A percentile compares a stretch with the other conserved stretches of the same genome.
These are phyloP conservation scores for Mycetomoellerius zeteki DNA, from an alignment of 1,140 invertebrate genomes.

Conservation along the genomic window DNA sequence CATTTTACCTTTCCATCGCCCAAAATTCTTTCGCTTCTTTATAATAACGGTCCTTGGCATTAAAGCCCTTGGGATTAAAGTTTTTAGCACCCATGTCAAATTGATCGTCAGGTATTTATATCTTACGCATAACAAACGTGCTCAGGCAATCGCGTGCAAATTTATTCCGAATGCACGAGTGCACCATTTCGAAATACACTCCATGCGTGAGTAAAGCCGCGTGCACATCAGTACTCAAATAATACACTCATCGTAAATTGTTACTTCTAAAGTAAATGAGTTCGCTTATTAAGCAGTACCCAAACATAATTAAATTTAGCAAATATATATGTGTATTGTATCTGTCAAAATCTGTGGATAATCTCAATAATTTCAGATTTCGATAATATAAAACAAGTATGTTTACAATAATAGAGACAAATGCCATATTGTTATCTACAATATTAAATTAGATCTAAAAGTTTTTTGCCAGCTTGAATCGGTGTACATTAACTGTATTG, in stretches of 20 bases:
- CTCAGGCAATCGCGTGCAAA: slow-evolving; percentile 73
- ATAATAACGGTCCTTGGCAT: neutral
- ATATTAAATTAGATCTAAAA: neutral
- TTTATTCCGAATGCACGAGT: slow-evolving; percentile 73
- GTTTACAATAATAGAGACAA: neutral
- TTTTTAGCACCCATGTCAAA: slow-evolving; percentile 22
- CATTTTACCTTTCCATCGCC: neutral
- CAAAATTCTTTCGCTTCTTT: slow-evolving; percentile 18
- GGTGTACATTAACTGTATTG: neutral
- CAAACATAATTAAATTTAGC: slow-evolving; percentile 15
- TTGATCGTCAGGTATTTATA: slow-evolving; percentile 24
- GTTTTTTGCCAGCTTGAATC: neutral
- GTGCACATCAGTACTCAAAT: slow-evolving; percentile 25
- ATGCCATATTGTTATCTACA: neutral
- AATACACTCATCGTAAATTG: neutral
- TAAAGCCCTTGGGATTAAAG: neutral
- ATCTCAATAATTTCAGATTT: neutral
- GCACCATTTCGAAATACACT: slow-evolving; percentile 32
- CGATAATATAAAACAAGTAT: neutral
- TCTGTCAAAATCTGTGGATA: neutral
- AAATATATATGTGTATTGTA: neutral
- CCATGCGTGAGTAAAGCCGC: neutral
- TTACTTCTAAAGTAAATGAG: neutral
- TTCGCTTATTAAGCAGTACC: neutral
- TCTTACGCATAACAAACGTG: slow-evolving; percentile 10